Base-by-base conservation (phyloP, 2,797 vertebrate genomes). In the Myripristis murdjan region DNA sequence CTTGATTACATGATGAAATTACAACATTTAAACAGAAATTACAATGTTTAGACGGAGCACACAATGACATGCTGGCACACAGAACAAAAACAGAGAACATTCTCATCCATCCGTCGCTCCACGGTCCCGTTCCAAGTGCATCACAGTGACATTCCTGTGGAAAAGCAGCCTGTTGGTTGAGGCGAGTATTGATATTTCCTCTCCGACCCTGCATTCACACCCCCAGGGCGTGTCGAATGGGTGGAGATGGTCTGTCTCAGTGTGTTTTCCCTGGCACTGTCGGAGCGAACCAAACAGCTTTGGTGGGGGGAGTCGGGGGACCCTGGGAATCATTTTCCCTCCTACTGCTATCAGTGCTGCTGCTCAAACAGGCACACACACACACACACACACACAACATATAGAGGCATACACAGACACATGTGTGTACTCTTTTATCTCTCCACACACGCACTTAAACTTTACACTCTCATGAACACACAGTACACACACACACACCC, bases 181-280 rank as follows among this genome's bases (percentile, higher is more conserved):
- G 72, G 77, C 74, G 57, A 66, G 70, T 83, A 75, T 82, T 75
- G 87, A 90, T 75, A 77, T 85, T 84, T 82, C 75, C 75, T 84
- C 35, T 56, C 24, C 77, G 59, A 43, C 75, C 75, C 62, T 54
- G 61, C 48, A 52, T 74, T 87, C 80, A 80, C 81, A 84, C 83
- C 87, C 84, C 62, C 44, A 47, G 81, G 87, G 84, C 44, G 77
- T 81, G 89, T 82, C 57, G 59, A 85, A 89, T 78, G 83, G 82
- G 82, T 83, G 77, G 77, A 87, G 83, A 88, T 83, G 87, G 81
- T 90, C 63, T 76, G 79, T 79, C 83, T 82, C 82, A 33, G 74
- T 82, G 85, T 81, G 83, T 83, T 85, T 91, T 80, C 73, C 78
- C 73, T 75, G 71, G 73, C 28, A 26, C 66, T 63, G 66, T 75